Evolutionary conservation across 2,797 vertebrate species (phyloP).

Genomic region (Lithobates pipiens): DNA sequence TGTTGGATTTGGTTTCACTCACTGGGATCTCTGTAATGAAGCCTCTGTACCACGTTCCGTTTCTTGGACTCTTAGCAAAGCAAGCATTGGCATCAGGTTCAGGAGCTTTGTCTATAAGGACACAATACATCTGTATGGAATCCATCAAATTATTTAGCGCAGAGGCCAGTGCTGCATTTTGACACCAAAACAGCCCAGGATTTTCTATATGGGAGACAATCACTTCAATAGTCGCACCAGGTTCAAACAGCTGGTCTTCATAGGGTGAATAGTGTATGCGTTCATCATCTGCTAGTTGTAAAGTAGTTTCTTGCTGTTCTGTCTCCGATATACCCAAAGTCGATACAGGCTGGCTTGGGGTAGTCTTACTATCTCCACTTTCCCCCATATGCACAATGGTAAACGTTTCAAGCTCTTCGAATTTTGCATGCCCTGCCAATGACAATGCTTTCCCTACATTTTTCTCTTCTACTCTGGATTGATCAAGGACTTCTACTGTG

Average conservation of each 20-base stretch:
- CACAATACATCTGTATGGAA: constrained; percentile 85
- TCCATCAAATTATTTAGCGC: constrained; percentile 82
- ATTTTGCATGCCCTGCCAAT: constrained; percentile 75
- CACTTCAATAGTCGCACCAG: constrained; percentile 87
- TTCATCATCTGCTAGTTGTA: not conserved
- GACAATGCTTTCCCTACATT: constrained; percentile 81
- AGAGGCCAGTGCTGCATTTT: constrained; percentile 73
- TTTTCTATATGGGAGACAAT: constrained; percentile 82
- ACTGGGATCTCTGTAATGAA: constrained; percentile 72
- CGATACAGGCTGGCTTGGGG: constrained; percentile 35
- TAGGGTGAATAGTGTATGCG: constrained; percentile 24
- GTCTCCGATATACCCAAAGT: not conserved
- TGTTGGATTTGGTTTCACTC: constrained; percentile 62
- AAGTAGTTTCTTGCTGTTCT: not conserved
- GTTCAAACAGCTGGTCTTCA: constrained; percentile 79
- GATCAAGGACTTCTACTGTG: constrained; percentile 80
- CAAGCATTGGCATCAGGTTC: constrained; percentile 76
- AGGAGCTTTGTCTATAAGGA: constrained; percentile 69
- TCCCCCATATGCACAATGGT: not conserved
- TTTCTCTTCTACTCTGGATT: constrained; percentile 75
- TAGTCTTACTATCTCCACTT: accelerated
- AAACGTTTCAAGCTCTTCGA: constrained; percentile 60
- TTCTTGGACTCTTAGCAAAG: constrained; percentile 82
- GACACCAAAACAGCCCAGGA: constrained; percentile 94
- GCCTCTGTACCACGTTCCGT: constrained; percentile 89